Conservation (phyloP, 2,888 invertebrate genomes). For the Volucella zonaria region DNA sequence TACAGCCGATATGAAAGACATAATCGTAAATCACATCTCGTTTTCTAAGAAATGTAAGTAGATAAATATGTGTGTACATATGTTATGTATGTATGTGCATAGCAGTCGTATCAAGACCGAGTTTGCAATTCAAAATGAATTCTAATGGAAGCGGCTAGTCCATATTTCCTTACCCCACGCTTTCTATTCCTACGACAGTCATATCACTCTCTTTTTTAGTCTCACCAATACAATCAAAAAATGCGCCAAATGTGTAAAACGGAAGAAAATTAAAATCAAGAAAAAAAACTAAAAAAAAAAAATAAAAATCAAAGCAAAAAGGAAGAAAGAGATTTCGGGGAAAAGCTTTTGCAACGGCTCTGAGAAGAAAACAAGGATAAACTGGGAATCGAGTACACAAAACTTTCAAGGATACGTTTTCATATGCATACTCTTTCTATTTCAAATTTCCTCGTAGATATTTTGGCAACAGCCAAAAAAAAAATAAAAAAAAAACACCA, state of each 20-base stretch:
- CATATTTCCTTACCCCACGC: constrained; percentile 28
- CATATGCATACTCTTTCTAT: too few relatives aligned
- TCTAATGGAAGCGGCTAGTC: constrained; percentile 41
- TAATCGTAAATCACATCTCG: constrained; percentile 24
- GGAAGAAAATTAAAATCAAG: not conserved
- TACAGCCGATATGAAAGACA: not conserved
- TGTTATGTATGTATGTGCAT: not conserved
- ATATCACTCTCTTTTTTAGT: constrained; percentile 1
- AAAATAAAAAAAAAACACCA: too few relatives aligned
- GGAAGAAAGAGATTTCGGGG: not conserved
- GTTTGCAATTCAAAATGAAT: constrained; percentile 18
- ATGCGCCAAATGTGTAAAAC: constrained; percentile 50
- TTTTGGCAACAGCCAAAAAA: not conserved
- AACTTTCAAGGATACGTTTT: too few relatives aligned
- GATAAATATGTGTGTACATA: not conserved
- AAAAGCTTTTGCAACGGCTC: not conserved
- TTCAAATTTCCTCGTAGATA: not conserved
- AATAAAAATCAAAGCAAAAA: constrained; percentile 23
- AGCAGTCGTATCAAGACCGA: not conserved
- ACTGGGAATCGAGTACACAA: too few relatives aligned
- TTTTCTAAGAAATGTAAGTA: constrained; percentile 13
- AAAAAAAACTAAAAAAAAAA: not conserved
- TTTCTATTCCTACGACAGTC: constrained; percentile 35
- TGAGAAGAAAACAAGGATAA: constrained; percentile 1
- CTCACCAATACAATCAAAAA: constrained; percentile 39